A percentile compares a stretch with the other conserved stretches of the same genome.
These are phyloP conservation scores for Ctenochaetus hawaiiensis DNA, from an alignment of 2,797 vertebrate species.

Conservation along the genomic window DNA sequence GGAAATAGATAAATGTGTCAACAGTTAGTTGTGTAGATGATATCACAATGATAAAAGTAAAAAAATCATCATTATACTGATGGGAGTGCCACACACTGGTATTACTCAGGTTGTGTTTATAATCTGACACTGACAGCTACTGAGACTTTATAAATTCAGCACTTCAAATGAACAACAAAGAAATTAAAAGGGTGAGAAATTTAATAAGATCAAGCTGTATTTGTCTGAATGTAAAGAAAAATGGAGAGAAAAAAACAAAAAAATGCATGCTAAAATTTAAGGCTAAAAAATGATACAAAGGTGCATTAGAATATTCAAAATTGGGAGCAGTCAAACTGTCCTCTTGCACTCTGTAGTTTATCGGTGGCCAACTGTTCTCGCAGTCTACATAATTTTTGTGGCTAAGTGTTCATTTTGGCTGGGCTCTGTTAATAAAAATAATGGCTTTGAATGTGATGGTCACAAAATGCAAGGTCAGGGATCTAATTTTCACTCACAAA, in stretches of 20 bases:
- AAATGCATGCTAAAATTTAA: too few species aligned
- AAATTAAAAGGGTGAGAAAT: neutral
- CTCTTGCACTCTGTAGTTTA: neutral
- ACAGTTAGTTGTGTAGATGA: constrained; percentile 10
- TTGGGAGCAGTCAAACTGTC: neutral
- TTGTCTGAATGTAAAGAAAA: neutral
- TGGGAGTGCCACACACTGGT: neutral
- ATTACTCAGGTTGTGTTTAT: neutral
- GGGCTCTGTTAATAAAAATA: neutral
- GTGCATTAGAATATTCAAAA: neutral
- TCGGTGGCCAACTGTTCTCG: neutral
- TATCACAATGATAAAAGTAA: neutral
- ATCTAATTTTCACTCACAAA: neutral
- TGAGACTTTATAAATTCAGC: neutral
- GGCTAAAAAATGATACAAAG: neutral
- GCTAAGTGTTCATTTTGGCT: neutral
- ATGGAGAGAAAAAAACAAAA: neutral
- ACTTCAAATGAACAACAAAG: neutral
- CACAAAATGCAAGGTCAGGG: neutral
- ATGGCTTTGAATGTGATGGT: neutral
- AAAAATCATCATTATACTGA: neutral
- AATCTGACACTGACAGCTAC: neutral
- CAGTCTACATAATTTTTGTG: neutral
- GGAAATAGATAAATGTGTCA: constrained; percentile 41
- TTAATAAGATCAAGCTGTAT: neutral